Conservation (phyloP, 2,797 vertebrate species). For the Urophycis tenuis region DNA sequence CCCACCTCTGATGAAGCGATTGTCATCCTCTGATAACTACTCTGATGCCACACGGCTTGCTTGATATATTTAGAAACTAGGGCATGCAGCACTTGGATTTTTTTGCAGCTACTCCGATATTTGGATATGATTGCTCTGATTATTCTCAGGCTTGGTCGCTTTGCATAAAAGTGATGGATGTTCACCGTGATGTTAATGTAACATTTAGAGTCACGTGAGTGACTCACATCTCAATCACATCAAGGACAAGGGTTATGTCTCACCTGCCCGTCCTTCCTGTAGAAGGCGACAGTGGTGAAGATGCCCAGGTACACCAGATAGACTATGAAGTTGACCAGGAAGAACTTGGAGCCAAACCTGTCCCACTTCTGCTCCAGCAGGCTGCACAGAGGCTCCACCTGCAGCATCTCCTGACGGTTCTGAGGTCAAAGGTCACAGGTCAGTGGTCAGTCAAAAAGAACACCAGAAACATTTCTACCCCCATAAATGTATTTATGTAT, state of each 20-base stretch:
- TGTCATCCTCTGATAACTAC: background rate
- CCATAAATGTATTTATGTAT: too few relatives aligned
- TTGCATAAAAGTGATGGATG: background rate
- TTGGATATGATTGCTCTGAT: background rate
- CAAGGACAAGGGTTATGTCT: background rate
- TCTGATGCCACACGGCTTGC: too few relatives aligned
- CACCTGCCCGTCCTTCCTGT: conserved; percentile 73
- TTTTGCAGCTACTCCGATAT: background rate
- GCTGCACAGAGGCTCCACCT: conserved; percentile 80
- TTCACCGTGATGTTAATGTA: background rate
- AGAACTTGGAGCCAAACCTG: conserved; percentile 76
- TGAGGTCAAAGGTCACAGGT: conserved; percentile 39
- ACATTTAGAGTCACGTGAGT: background rate
- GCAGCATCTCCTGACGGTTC: conserved; percentile 90
- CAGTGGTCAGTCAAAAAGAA: background rate
- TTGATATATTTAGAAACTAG: too few relatives aligned
- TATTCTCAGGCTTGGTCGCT: background rate
- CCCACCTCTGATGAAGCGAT: background rate
- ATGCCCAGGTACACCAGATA: conserved; percentile 78
- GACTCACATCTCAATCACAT: too few relatives aligned
- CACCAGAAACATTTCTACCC: background rate
- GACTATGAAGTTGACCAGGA: conserved; percentile 79
- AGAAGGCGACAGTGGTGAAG: conserved; percentile 77
- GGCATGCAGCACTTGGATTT: background rate
- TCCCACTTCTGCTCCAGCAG: conserved; percentile 88